Percentiles rank a stretch among this genome's conserved stretches.
Evolutionary conservation across 2,113 vertebrate genomes (phyloP).

Genomic region (Seriola rivoliana): DNA sequence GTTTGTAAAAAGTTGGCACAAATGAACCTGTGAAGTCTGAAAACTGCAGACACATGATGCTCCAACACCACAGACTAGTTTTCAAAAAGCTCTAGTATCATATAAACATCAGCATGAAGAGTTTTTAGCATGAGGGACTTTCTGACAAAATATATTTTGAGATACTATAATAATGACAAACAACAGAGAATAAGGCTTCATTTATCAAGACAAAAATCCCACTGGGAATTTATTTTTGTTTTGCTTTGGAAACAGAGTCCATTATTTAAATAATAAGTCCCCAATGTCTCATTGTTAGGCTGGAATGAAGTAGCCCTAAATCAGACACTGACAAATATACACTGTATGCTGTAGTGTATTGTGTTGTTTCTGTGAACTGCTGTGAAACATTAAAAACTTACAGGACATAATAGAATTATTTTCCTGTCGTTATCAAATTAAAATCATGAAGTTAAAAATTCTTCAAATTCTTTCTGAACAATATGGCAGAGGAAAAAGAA

Average conservation of each 20-base stretch:
- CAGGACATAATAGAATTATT: background rate
- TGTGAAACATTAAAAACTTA: background rate
- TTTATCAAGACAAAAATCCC: background rate
- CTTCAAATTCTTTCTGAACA: constrained; percentile 18
- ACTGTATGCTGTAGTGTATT: background rate
- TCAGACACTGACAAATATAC: background rate
- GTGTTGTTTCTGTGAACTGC: background rate
- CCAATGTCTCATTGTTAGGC: background rate
- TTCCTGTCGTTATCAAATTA: background rate
- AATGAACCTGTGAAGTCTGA: background rate
- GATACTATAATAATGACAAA: background rate
- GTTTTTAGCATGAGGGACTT: background rate
- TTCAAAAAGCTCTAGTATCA: background rate
- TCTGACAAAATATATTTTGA: background rate
- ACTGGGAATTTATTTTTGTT: background rate
- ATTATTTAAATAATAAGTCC: background rate
- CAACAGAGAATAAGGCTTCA: background rate
- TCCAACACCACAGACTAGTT: background rate
- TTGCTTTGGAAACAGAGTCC: background rate
- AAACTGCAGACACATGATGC: background rate
- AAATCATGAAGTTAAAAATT: background rate
- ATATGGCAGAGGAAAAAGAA: background rate
- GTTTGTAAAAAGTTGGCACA: background rate
- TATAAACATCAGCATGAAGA: too few relatives aligned
- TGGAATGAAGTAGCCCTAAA: background rate